Conservation (phyloP, 2,888 invertebrate genomes). For the Hydroisotoma schaefferi region DNA sequence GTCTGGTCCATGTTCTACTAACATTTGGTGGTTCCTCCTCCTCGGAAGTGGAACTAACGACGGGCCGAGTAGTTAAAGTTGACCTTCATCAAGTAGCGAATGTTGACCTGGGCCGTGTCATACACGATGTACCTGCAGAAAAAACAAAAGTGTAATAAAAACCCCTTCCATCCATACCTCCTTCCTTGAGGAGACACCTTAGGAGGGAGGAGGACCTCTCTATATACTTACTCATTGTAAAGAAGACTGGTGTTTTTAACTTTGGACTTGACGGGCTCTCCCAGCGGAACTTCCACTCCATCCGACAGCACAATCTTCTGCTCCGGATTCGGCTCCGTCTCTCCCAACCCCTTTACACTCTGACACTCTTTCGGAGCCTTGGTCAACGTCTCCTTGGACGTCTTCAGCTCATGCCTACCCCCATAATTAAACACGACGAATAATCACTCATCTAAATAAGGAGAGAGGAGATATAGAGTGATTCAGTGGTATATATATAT, state of each 20-base stretch:
- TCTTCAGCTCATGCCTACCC: conserved; percentile 67
- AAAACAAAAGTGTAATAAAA: background rate
- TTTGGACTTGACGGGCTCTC: conserved; percentile 57
- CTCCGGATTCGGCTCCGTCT: conserved; percentile 76
- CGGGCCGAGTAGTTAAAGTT: conserved; percentile 84
- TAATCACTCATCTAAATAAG: too few relatives aligned
- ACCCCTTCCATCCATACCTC: too few relatives aligned
- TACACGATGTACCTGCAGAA: conserved; percentile 80
- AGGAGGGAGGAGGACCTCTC: background rate
- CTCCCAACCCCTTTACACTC: conserved; percentile 83
- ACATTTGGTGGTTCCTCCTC: too few relatives aligned
- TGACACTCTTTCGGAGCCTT: conserved; percentile 78
- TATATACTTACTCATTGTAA: conserved; percentile 76
- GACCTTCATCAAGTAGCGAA: conserved; percentile 80
- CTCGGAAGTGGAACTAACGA: too few relatives aligned
- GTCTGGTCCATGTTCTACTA: too few relatives aligned
- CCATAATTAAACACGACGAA: too few relatives aligned
- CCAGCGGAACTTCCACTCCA: conserved; percentile 75
- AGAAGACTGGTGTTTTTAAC: conserved; percentile 60
- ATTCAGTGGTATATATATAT: background rate
- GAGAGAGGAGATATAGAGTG: too few relatives aligned
- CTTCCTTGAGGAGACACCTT: background rate
- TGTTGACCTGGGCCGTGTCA: conserved; percentile 88
- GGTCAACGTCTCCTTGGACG: conserved; percentile 57
- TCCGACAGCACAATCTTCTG: conserved; percentile 58